Evolutionary conservation across 2,797 vertebrate genomes (phyloP).

Genomic region (Gymnoscopelus braueri): DNA sequence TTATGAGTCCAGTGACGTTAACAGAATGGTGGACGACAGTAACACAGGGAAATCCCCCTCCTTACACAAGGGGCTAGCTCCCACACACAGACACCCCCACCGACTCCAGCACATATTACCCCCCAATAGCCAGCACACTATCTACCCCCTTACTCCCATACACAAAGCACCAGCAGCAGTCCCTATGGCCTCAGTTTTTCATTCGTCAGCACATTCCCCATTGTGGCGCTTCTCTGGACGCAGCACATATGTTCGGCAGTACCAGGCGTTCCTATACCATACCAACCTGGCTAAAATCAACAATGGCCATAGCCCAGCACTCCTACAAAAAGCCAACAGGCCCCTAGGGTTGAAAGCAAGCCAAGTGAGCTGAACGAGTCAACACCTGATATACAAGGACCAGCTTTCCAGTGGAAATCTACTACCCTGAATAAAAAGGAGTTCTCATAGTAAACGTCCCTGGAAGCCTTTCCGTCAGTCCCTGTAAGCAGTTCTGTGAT

Average conservation of each 20-base stretch:
- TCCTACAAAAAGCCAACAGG: constrained; percentile 7
- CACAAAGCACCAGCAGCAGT: constrained; percentile 61
- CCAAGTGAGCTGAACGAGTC: neutral
- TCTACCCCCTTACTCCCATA: constrained; percentile 38
- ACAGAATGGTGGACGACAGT: constrained; percentile 23
- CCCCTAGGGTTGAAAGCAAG: neutral
- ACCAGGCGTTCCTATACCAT: constrained; percentile 33
- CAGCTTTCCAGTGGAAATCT: constrained; percentile 4
- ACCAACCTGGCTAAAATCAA: constrained; percentile 39
- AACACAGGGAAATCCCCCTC: constrained; percentile 23
- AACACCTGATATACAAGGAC: neutral
- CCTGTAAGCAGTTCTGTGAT: neutral
- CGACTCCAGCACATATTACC: neutral
- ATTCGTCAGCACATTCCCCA: constrained; percentile 74
- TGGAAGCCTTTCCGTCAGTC: neutral
- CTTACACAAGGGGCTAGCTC: constrained; percentile 18
- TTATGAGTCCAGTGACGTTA: no score
- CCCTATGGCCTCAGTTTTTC: constrained; percentile 51
- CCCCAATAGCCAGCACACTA: constrained; percentile 48
- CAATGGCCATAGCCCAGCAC: constrained; percentile 3
- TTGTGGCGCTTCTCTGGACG: constrained; percentile 64
- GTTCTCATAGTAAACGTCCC: no score
- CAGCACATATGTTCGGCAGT: constrained; percentile 56
- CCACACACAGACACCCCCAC: neutral
- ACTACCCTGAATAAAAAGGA: neutral